phyloP scores from a whole-genome alignment of 2,888 invertebrate genomes.

The Mimumesa dahlbomi region DNA sequence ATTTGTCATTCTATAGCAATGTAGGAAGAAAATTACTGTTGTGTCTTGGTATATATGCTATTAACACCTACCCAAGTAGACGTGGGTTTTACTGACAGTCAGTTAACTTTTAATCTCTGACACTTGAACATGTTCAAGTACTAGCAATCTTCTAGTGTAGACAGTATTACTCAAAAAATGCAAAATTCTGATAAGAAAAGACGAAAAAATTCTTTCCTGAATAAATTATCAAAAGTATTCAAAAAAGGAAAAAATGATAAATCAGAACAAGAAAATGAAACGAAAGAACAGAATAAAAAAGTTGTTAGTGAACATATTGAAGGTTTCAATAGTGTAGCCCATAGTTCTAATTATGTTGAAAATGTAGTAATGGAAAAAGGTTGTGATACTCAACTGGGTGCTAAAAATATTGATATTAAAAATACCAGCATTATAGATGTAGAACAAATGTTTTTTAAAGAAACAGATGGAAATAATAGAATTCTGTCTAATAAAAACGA shows the following conservation, averaged over 20 bases:
- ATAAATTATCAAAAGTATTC: conserved; percentile 50
- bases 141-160: neutral
- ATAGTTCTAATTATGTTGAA: neutral
- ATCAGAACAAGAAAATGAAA: conserved; percentile 4
- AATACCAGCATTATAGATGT: neutral
- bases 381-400: neutral
- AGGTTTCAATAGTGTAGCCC: conserved; percentile 4
- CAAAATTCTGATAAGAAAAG: conserved; percentile 32
- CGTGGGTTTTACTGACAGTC: conserved; percentile 22
- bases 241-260: conserved; percentile 32
- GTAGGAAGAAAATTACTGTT: conserved; percentile 15
- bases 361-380: neutral
- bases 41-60: conserved; percentile 21
- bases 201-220: conserved; percentile 55
- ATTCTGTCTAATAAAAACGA: neutral
- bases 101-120: conserved; percentile 37
- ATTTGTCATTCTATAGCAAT: conserved; percentile 25
- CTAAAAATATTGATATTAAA: conserved; percentile 1
- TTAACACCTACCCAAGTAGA: conserved; percentile 7
- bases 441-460: neutral
- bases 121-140: conserved; percentile 9
- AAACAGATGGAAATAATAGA: neutral
- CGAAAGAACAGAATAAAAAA: conserved; percentile 1
- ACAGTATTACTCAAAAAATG: conserved; percentile 35
- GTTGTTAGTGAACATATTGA: conserved; percentile 1